A percentile compares a stretch with the other conserved stretches of the same genome.
Conservation (phyloP, 2,113 vertebrate genomes). For the Tilapia sparmanii region DNA sequence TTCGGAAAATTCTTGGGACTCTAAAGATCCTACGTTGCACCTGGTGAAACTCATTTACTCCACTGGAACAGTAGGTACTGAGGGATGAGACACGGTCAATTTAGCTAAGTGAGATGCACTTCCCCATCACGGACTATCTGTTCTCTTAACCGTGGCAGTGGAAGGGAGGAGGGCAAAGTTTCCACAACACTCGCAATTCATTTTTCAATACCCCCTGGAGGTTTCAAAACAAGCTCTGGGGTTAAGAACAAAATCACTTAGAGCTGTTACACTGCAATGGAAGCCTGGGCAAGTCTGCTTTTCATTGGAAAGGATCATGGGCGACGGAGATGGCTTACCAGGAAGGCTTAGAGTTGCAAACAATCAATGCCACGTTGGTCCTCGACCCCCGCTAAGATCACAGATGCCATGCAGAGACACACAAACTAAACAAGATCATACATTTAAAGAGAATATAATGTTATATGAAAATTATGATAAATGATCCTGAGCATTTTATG, state of each 20-base stretch:
- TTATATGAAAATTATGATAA: not conserved
- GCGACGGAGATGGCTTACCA: conserved; percentile 13
- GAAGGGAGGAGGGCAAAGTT: not conserved
- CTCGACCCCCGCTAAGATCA: not conserved
- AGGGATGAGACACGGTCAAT: conserved; percentile 64
- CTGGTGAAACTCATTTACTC: conserved; percentile 24
- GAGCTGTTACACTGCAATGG: conserved; percentile 53
- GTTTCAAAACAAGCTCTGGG: conserved; percentile 48
- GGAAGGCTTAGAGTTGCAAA: conserved; percentile 31
- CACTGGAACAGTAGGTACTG: conserved; percentile 57
- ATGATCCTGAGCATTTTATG: conserved; percentile 3
- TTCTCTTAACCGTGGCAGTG: not conserved
- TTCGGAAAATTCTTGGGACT: not conserved
- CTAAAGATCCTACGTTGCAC: conserved; percentile 9
- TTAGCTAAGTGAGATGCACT: conserved; percentile 60
- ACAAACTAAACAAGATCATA: not conserved
- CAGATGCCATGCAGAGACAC: not conserved
- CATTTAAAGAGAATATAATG: not conserved
- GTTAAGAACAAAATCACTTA: conserved; percentile 52
- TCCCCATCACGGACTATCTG: conserved; percentile 6
- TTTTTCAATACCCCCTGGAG: conserved; percentile 53
- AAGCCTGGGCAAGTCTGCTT: conserved; percentile 53
- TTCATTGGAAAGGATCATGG: conserved; percentile 45
- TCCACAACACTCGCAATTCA: conserved; percentile 48
- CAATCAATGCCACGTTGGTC: conserved; percentile 56